These are phyloP conservation scores for Aspiorhynchus laticeps DNA, from an alignment of 2,113 vertebrate genomes.

Conservation along the genomic window DNA sequence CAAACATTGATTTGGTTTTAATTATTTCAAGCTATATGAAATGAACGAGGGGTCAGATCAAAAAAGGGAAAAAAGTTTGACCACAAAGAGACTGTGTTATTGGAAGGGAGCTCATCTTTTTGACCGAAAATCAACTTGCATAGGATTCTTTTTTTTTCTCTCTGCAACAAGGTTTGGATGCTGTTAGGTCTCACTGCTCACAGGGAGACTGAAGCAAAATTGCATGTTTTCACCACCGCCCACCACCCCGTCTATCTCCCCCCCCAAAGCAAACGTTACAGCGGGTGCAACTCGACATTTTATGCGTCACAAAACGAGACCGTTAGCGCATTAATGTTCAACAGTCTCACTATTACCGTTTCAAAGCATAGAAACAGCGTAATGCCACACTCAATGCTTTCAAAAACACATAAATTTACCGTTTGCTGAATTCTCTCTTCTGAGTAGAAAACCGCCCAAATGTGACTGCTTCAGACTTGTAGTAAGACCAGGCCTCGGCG, in stretches of 20 bases:
- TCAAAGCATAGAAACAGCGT: too few species aligned
- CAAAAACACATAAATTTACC: too few species aligned
- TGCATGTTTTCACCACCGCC: slow-evolving; percentile 51
- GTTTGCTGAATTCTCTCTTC: too few species aligned
- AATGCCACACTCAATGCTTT: too few species aligned
- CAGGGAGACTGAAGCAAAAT: slow-evolving; percentile 55
- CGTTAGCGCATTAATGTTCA: too few species aligned
- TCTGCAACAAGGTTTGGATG: slow-evolving; percentile 41
- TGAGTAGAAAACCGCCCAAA: too few species aligned
- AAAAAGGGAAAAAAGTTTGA: not conserved
- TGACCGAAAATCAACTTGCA: not conserved
- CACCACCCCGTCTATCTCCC: slow-evolving; percentile 14
- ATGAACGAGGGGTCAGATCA: not conserved
- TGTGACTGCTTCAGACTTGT: too few species aligned
- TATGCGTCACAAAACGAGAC: too few species aligned
- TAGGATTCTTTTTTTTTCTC: not conserved
- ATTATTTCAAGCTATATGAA: slow-evolving; percentile 12
- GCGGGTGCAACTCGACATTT: too few species aligned
- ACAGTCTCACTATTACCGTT: too few species aligned
- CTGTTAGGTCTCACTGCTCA: slow-evolving; percentile 50
- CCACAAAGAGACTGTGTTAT: not conserved
- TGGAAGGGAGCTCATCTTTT: not conserved
- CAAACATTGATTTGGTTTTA: slow-evolving; percentile 16
- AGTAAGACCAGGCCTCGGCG: too few species aligned
- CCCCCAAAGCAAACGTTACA: slow-evolving; percentile 61